A percentile compares a stretch with the other conserved stretches of the same genome.
phyloP scores from a whole-genome alignment of 2,888 invertebrate species.

The Protonemura montana region DNA sequence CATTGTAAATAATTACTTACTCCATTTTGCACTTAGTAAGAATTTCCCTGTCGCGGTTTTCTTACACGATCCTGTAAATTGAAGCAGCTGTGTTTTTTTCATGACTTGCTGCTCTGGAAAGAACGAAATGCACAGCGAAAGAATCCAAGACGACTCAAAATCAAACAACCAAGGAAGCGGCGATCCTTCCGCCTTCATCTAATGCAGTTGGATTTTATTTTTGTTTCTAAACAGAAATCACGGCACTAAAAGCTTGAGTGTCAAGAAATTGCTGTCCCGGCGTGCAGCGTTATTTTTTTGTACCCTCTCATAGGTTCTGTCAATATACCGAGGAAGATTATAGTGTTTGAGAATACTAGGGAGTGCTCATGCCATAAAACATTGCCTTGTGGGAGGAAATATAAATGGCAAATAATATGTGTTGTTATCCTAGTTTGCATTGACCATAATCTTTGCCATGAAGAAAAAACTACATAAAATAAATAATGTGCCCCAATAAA shows the following conservation, averaged over 20 bases:
- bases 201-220: not conserved
- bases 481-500: not conserved
- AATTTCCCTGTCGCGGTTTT: not conserved
- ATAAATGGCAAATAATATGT: not conserved
- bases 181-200: not conserved
- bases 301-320: not conserved
- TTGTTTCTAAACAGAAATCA: not conserved
- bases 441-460: not conserved
- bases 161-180: not conserved
- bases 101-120: not conserved
- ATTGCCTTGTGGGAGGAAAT: not conserved
- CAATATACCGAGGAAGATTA: not conserved
- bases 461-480: slow-evolving; percentile 1
- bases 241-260: not conserved
- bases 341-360: not conserved
- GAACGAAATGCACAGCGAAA: not conserved
- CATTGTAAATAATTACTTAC: not conserved
- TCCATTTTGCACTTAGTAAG: not conserved
- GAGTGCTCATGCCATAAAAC: not conserved
- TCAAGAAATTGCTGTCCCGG: not conserved
- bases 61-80: not conserved
- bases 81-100: not conserved
- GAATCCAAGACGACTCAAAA: not conserved
- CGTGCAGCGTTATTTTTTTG: not conserved
- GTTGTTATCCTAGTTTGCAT: not conserved